Conservation (phyloP, 2,113 vertebrate genomes). For the Ornithorhynchus anatinus region DNA sequence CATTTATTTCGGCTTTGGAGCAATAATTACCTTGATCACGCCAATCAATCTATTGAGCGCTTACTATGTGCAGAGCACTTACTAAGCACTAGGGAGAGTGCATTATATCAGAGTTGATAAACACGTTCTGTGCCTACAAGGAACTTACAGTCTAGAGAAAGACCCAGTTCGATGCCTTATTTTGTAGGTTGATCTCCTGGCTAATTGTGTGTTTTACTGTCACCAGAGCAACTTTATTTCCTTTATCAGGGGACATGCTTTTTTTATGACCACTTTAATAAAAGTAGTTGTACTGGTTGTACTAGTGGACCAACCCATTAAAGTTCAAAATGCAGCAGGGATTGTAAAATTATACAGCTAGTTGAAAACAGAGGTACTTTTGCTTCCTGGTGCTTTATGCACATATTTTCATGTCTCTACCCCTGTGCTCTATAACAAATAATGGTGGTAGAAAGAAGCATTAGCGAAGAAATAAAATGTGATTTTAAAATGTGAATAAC, state of each 20-base stretch:
- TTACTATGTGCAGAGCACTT: no score
- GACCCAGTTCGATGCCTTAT: conserved; percentile 29
- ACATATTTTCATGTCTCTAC: conserved; percentile 13
- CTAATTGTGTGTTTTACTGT: conserved; percentile 20
- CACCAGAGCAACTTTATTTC: conserved; percentile 2
- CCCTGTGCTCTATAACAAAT: conserved; percentile 31
- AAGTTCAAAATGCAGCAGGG: not conserved
- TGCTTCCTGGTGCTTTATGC: conserved; percentile 5
- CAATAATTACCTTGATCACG: conserved; percentile 44
- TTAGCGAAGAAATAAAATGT: conserved; percentile 48
- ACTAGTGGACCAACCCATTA: not conserved
- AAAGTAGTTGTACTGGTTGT: not conserved
- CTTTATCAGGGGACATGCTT: conserved; percentile 21
- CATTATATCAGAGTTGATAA: no score
- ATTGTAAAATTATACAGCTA: conserved; percentile 10
- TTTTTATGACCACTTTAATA: conserved; percentile 17
- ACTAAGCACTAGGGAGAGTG: no score
- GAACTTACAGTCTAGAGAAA: no score
- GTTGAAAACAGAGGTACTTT: conserved; percentile 10
- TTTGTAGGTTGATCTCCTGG: conserved; percentile 54
- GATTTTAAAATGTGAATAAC: conserved; percentile 53
- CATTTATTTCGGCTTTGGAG: conserved; percentile 50
- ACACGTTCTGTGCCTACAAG: no score
- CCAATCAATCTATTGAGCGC: no score
- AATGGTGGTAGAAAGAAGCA: conserved; percentile 55